Percentiles rank a stretch among this genome's conserved stretches.
Conservation (phyloP, 1,140 invertebrate species). For the Monomorium pharaonis region DNA sequence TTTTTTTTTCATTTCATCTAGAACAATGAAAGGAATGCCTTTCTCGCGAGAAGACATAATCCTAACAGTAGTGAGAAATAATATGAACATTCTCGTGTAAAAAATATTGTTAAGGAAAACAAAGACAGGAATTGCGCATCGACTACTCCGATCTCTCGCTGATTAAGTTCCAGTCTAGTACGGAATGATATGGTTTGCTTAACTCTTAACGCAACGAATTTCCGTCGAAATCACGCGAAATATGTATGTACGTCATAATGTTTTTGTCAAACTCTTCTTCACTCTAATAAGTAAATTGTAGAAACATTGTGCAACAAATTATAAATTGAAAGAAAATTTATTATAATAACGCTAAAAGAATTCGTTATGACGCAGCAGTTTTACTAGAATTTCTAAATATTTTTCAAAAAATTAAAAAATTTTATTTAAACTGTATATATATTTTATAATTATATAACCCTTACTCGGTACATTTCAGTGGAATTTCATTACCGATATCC, state of each 20-base stretch:
- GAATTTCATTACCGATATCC: no score
- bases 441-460: no score
- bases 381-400: no score
- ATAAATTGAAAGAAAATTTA: no score
- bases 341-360: no score
- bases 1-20: constrained; percentile 17
- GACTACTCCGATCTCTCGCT: constrained; percentile 1
- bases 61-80: constrained; percentile 5
- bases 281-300: no score
- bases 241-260: not conserved
- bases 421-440: no score
- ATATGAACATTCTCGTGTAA: constrained; percentile 7
- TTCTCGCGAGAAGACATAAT: not conserved
- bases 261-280: not conserved
- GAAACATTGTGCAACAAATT: no score
- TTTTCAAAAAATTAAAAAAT: no score
- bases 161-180: constrained; percentile 28
- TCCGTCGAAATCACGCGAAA: not conserved
- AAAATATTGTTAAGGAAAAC: constrained; percentile 10
- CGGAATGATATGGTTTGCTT: not conserved
- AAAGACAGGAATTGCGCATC: constrained; percentile 31
- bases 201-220: not conserved
- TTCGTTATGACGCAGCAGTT: no score
- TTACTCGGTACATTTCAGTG: no score
- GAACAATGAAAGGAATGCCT: constrained; percentile 30